Evolutionary conservation across 1,140 invertebrate genomes (phyloP).

Genomic region (Eupristina koningsbergeri): DNA sequence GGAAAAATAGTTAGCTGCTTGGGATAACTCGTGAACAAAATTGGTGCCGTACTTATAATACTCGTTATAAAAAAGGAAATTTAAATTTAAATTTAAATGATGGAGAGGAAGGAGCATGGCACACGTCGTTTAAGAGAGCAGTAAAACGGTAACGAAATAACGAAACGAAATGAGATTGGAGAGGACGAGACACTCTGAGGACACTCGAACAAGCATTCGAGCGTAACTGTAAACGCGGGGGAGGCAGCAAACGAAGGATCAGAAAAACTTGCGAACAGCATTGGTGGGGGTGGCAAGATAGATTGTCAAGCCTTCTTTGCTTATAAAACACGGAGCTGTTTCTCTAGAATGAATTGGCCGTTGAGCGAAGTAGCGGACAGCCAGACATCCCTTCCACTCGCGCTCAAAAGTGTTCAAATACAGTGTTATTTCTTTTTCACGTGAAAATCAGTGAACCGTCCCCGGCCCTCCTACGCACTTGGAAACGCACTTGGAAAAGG

Average conservation of each 20-base stretch:
- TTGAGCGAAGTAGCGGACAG: neutral
- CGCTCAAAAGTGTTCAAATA: neutral
- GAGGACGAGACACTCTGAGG: neutral
- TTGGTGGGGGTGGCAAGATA: neutral
- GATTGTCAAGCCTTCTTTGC: conserved; percentile 7
- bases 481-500: neutral
- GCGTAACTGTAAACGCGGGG: neutral
- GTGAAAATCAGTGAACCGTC: neutral
- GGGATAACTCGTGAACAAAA: too few species aligned
- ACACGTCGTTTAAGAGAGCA: neutral
- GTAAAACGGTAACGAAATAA: neutral
- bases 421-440: neutral
- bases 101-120: neutral
- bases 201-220: neutral
- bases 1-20: too few species aligned
- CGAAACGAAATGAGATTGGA: too few species aligned
- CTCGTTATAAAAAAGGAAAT: too few species aligned
- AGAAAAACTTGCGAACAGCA: neutral
- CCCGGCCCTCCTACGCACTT: too few species aligned
- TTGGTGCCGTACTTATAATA: too few species aligned
- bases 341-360: conserved; percentile 10
- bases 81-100: too few species aligned
- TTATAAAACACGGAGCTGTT: conserved; percentile 28
- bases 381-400: neutral
- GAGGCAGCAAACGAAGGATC: neutral